These are phyloP conservation scores for Drosophila eugracilis DNA, from an alignment of 1,140 invertebrate genomes.

Conservation along the genomic window DNA sequence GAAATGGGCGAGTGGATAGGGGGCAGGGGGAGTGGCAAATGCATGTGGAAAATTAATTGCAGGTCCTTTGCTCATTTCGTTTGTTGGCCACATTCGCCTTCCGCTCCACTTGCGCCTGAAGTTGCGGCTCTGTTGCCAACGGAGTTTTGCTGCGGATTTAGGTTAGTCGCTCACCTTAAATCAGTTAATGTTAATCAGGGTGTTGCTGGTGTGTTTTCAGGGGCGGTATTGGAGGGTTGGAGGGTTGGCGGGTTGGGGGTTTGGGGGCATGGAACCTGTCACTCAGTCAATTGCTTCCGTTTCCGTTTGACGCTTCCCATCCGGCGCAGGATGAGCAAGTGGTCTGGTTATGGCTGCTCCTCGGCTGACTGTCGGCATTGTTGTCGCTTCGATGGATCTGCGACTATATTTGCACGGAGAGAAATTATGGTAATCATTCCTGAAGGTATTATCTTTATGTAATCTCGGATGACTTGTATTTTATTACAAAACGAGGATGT, in stretches of 20 bases:
- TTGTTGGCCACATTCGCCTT: constrained; percentile 45
- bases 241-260: neutral
- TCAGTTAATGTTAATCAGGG: constrained; percentile 53
- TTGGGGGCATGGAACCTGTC: constrained; percentile 12
- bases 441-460: too few relatives aligned
- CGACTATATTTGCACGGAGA: neutral
- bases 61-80: constrained; percentile 36
- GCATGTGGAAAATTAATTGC: constrained; percentile 43
- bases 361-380: constrained; percentile 37
- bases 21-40: neutral
- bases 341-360: constrained; percentile 31
- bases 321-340: constrained; percentile 42
- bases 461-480: too few relatives aligned
- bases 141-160: constrained; percentile 31
- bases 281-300: constrained; percentile 69
- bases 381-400: constrained; percentile 50
- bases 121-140: constrained; percentile 31
- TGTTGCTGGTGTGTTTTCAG: neutral
- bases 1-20: neutral
- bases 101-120: constrained; percentile 63
- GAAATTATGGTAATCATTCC: neutral
- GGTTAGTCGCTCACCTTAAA: constrained; percentile 66
- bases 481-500: too few relatives aligned
- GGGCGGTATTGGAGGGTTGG: neutral
- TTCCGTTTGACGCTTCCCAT: constrained; percentile 56